Base-by-base conservation (phyloP, 2,797 vertebrate genomes). In the Lepilemur septentrionalis region DNA sequence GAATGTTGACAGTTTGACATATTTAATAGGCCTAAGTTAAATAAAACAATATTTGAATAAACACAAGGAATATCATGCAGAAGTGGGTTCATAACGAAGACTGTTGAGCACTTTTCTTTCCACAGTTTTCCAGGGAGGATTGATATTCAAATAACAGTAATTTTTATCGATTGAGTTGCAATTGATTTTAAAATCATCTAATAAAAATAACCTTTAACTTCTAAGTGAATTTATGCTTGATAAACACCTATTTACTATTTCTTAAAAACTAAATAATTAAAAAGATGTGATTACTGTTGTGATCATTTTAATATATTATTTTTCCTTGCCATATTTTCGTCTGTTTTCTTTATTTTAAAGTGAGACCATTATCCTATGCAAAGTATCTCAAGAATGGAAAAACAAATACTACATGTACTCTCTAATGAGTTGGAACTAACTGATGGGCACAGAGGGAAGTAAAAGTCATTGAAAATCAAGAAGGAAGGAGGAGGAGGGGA, bases 1-100 rank as follows among this genome's bases (percentile, higher is more conserved):
- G 67, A 22, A 92, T 89, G 7, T 95, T 89, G 96, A 95, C 57
- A 84, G 75, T 67, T 96, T 96, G 90, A 93, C 67, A 85, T 94
- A 79, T 95, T 96, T 97, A 97, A 85, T 72, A 90, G 38, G 23
- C 81, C 55, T 95, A 83, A 87, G 72, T 95, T 86, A 97, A 97
- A 96, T 76, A 89, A 97, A 91, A 70, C 15, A 70, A 30, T 84
- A 67, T 76, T 95, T 95, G 46, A 86, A 73, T 91, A 87, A 95
- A 94, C 43, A 65, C 5, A 65, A 70, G 30, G 22, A 78, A 20
- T 43, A 75, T 75, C 38, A 23, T 75, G 43, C 15, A 69, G 38
- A 91, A 84, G 14, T n/a, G 7, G 30, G 10, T 94, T 73, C 12
- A 38, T 67, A 93, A 48, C 12, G 69, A 80, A 87, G 32, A 75